phyloP scores from a whole-genome alignment of 1,140 invertebrate species.

The Drosophila neocordata region DNA sequence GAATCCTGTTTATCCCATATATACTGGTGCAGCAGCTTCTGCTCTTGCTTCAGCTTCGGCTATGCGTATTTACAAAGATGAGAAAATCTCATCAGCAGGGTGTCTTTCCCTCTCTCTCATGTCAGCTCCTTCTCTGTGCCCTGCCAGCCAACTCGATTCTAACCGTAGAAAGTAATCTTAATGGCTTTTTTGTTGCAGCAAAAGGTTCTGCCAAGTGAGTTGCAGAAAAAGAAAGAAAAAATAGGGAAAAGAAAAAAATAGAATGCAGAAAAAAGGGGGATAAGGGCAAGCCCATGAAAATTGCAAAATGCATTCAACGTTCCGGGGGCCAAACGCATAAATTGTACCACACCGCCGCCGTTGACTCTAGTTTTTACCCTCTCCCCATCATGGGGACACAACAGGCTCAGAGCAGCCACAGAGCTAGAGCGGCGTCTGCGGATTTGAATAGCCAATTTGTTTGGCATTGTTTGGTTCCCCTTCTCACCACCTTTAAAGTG shows the following conservation, averaged over 20 bases:
- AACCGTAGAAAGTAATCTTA: constrained; percentile 78
- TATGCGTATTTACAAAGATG: constrained; percentile 32
- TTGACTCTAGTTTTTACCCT: not conserved
- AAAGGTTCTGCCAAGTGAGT: constrained; percentile 35
- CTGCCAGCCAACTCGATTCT: constrained; percentile 48
- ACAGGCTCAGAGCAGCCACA: constrained; percentile 9
- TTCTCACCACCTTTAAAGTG: constrained; percentile 9
- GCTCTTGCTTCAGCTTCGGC: not conserved
- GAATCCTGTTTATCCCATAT: not conserved
- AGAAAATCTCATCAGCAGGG: constrained; percentile 35
- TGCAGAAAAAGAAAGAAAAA: constrained; percentile 43
- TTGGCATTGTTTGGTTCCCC: constrained; percentile 76
- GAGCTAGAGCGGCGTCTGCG: constrained; percentile 52
- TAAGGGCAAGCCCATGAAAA: constrained; percentile 63
- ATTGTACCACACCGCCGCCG: constrained; percentile 55
- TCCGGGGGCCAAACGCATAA: constrained; percentile 68
- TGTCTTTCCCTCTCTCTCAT: constrained; percentile 12
- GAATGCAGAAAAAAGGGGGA: constrained; percentile 27
- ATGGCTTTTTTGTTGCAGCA: constrained; percentile 67
- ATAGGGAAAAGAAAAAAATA: not conserved
- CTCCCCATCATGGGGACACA: constrained; percentile 16
- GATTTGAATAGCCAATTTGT: constrained; percentile 81
- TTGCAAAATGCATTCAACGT: constrained; percentile 78
- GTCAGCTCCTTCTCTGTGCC: not conserved
- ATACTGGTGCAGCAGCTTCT: not conserved